Percentiles rank a stretch among this genome's conserved stretches.
Evolutionary conservation across 2,888 invertebrate species (phyloP).

Genomic region (Maniola hyperantus): DNA sequence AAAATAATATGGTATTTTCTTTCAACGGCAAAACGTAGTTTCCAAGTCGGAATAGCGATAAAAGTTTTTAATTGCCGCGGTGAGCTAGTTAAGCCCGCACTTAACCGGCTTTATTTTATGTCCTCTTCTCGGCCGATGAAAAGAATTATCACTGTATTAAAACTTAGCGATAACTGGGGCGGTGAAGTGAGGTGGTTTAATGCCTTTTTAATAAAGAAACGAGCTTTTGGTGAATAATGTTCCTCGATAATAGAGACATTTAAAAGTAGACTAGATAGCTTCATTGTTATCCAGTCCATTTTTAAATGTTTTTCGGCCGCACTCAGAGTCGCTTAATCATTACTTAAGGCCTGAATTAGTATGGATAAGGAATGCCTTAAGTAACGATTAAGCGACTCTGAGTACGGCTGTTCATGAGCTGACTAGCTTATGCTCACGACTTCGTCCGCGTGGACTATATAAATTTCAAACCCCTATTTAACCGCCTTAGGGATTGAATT

Average conservation of each 20-base stretch:
- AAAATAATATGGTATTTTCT: constrained; percentile 21
- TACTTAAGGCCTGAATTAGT: no score
- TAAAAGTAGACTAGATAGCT: no score
- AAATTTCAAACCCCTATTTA: no score
- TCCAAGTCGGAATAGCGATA: constrained; percentile 22
- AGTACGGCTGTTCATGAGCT: no score
- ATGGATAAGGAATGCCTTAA: no score
- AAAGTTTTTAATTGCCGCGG: constrained; percentile 28
- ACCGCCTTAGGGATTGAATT: no score
- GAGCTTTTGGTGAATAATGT: neutral
- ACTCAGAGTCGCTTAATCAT: no score
- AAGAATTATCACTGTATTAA: constrained; percentile 26
- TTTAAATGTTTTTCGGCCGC: no score
- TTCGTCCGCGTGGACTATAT: no score
- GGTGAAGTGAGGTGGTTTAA: constrained; percentile 6
- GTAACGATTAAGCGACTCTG: no score
- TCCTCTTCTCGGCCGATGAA: constrained; percentile 18
- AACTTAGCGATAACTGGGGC: constrained; percentile 21
- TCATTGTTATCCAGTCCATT: neutral
- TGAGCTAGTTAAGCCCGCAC: constrained; percentile 23
- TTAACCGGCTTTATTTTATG: constrained; percentile 24
- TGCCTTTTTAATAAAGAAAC: neutral
- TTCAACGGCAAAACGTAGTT: constrained; percentile 22
- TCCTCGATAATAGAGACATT: no score
- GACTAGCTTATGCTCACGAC: no score